Base-by-base conservation (phyloP, 2,797 vertebrate species). In the Enteromius unitaeniatus region DNA sequence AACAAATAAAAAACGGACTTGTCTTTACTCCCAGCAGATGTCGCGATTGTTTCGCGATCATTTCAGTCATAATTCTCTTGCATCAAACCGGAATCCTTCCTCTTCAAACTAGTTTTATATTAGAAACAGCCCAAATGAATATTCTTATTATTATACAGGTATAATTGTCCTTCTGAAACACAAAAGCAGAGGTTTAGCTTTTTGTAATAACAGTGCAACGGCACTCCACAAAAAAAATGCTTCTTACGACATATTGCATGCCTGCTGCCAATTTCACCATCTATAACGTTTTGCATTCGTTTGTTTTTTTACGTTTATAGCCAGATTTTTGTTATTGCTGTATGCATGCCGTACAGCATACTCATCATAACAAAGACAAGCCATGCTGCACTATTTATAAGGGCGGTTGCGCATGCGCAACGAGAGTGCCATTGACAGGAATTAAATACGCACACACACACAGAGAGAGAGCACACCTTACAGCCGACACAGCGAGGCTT, bases 371-470 rank as follows among this genome's bases (percentile, higher is more conserved):
- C 68, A 26, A 45, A 31, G 23, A 69, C 68, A 34, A 49, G 19
- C 55, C 55, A 47, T 64, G 55, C 21, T 37, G 69, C 79, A 73
- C 79, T 81, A 81, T 64, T 81, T 73, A 64, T 74, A 73, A 49
- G 40, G 5, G 17, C 9, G 6, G 19, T 14, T 78, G 82, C 64
- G 82, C 82, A 70, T 78, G 82, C 82, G 82, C 82, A 60, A 34
- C 6, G 64, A 68, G 64, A 23, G 14, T 31, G 3, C n/a, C 23
- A 1, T 23, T 64, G 19, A 64, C 68, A 37, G 2, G 62, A 34
- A 21, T n/a, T 47, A 72, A 58, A 53, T 5, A 6, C 42, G n/a
- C 40, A 42, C 42, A 11, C 42, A 42, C 21, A 23, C 1, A 42
- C 14, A 34, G 13, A 37, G 28, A 15, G 21, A 64, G 45, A 65